Base-by-base conservation (phyloP, 2,797 vertebrate species). In the Cyprinodon diabolis region DNA sequence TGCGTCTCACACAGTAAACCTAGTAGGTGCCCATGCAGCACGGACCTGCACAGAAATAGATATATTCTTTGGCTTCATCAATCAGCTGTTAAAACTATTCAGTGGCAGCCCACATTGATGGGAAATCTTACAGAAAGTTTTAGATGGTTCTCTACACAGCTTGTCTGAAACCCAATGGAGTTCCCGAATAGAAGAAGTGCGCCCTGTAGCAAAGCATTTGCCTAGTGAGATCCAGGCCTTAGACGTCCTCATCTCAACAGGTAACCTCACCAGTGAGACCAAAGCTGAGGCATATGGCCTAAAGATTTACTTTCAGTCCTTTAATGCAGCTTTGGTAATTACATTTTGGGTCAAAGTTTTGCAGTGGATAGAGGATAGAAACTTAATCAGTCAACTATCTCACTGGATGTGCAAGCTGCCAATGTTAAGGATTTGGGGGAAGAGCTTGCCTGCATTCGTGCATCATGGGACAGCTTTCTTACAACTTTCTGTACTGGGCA, bases 61-160 rank as follows among this genome's bases (percentile, higher is more conserved):
- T 10, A 58, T n/a, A 8, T 84, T 75, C 66, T 86, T 77, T 77
- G 79, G 81, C 25, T 73, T 5, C 17, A 62, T 82, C 21, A 80
- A 76, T 67, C 54, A 60, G n/a, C 74, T 81, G 2, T 62, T 84
- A 47, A 72, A 72, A 63, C 30, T 40, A 15, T 63, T 72, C 48
- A 63, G 58, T 52, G 74, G 71, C 43, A 81, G 68, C 52, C 76
- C 76, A 70, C 68, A 77, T 9, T 10, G 40, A 72, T 79, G 25
- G 25, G 25, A 30, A 30, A 30, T 30, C 23, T 83, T 52, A 66
- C 63, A 72, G 66, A 40, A 73, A 5, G 69, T 55, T 25, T 68
- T 68, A n/a, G 66, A 60, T 12, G 75, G 75, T 73, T 82, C 71
- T 57, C 37, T 82, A 40, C 55, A 74, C 54, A 30, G 68, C 68